These are phyloP conservation scores for Nannoperca obscura DNA, from an alignment of 2,797 vertebrate genomes.

Conservation along the genomic window DNA sequence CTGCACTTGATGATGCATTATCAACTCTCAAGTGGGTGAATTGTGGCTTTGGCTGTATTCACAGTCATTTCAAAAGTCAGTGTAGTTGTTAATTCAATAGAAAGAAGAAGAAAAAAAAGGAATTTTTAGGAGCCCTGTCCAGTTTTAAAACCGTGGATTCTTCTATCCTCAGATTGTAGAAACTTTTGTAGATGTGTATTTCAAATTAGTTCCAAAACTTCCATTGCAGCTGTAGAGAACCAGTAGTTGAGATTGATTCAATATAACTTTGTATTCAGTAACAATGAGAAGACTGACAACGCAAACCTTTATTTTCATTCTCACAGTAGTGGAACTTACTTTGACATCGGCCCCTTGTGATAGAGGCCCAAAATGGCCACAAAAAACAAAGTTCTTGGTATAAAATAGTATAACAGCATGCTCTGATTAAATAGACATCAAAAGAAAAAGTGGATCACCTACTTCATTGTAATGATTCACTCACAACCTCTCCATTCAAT, in stretches of 20 bases:
- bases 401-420: not conserved
- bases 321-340: not conserved
- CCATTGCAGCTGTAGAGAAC: not conserved
- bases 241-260: not conserved
- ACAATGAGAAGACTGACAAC: not conserved
- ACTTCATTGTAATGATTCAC: conserved; percentile 41
- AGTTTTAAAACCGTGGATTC: conserved; percentile 21
- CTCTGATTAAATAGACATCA: conserved; percentile 26
- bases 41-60: conserved; percentile 70
- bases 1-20: conserved; percentile 80
- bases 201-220: not conserved
- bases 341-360: not conserved
- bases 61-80: conserved; percentile 55
- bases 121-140: conserved; percentile 6
- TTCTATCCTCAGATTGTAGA: not conserved
- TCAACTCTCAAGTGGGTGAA: conserved; percentile 75
- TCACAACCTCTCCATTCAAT: conserved; percentile 49
- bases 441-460: conserved; percentile 29
- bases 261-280: conserved; percentile 4
- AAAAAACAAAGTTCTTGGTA: not conserved
- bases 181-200: not conserved
- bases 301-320: not conserved
- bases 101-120: not conserved
- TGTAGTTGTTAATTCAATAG: conserved; percentile 55
- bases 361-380: no score